Evolutionary conservation across 2,888 invertebrate genomes (phyloP).

Genomic region (Steinernema hermaphroditum): DNA sequence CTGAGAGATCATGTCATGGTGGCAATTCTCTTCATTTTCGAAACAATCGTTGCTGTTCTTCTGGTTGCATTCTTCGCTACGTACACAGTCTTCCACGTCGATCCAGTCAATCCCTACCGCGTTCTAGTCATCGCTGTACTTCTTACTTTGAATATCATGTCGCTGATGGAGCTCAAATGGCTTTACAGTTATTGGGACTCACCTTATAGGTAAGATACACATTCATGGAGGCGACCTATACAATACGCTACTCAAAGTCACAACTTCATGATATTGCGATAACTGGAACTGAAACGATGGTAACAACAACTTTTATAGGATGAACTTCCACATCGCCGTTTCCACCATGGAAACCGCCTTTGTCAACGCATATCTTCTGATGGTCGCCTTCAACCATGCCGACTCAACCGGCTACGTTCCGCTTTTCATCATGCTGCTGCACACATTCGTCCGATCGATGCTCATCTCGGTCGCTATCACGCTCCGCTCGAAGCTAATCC

Average conservation of each 20-base stretch:
- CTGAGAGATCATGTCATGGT: neutral
- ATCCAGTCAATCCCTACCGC: slow-evolving; percentile 16
- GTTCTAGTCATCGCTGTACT: slow-evolving; percentile 10
- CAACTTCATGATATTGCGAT: no score
- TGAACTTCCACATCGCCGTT: slow-evolving; percentile 47
- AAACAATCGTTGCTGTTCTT: neutral
- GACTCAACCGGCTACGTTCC: neutral
- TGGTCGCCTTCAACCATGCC: slow-evolving; percentile 7
- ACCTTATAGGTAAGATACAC: slow-evolving; percentile 10
- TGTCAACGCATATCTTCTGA: slow-evolving; percentile 39
- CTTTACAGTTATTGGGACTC: slow-evolving; percentile 20
- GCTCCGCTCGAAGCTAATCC: neutral
- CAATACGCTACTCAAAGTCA: no score
- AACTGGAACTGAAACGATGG: no score
- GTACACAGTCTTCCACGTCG: neutral
- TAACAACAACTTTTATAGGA: no score
- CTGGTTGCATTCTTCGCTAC: neutral
- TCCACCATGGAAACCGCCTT: slow-evolving; percentile 53
- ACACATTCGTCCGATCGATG: neutral
- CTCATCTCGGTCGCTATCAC: slow-evolving; percentile 17
- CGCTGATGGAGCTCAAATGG: slow-evolving; percentile 19
- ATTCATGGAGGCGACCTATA: no score
- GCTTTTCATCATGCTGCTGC: slow-evolving; percentile 3
- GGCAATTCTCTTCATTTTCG: neutral
- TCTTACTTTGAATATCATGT: neutral